Evolutionary conservation across 2,888 invertebrate genomes (phyloP).

Genomic region (Desoria tigrina): DNA sequence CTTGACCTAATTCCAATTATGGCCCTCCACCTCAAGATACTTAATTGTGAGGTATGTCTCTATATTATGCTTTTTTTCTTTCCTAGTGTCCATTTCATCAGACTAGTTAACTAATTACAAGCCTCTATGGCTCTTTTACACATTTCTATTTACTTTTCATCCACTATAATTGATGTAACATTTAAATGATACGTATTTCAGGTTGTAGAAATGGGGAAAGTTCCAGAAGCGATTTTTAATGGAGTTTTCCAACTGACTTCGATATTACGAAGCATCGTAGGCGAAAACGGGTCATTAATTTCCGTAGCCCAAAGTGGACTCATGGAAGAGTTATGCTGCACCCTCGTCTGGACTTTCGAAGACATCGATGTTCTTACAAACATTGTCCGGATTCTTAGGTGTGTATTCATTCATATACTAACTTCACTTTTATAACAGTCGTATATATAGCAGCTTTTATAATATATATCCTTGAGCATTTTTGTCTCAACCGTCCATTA

Average conservation of each 20-base stretch:
- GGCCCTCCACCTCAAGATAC: constrained; percentile 47
- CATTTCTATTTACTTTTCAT: too few relatives aligned
- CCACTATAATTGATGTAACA: too few relatives aligned
- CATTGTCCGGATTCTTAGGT: constrained; percentile 51
- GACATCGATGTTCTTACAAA: constrained; percentile 52
- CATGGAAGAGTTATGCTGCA: constrained; percentile 47
- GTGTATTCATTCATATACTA: not conserved
- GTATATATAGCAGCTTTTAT: too few relatives aligned
- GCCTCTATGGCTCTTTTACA: too few relatives aligned
- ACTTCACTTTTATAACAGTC: too few relatives aligned
- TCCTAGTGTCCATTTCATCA: too few relatives aligned
- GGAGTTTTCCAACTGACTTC: constrained; percentile 52
- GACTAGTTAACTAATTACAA: too few relatives aligned
- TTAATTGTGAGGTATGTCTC: constrained; percentile 48
- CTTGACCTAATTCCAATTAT: constrained; percentile 47
- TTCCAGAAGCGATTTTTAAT: constrained; percentile 48
- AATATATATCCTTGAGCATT: too few relatives aligned
- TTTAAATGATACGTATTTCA: not conserved
- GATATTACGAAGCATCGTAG: constrained; percentile 52
- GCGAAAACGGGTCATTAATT: constrained; percentile 44
- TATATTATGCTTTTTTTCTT: too few relatives aligned
- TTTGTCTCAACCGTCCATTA: too few relatives aligned
- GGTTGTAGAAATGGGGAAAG: not conserved
- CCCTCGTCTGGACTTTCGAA: constrained; percentile 47
- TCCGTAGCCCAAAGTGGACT: constrained; percentile 46